A percentile compares a stretch with the other conserved stretches of the same genome.
phyloP scores from a whole-genome alignment of 2,113 vertebrate species.

The Sapayoa aenigma region DNA sequence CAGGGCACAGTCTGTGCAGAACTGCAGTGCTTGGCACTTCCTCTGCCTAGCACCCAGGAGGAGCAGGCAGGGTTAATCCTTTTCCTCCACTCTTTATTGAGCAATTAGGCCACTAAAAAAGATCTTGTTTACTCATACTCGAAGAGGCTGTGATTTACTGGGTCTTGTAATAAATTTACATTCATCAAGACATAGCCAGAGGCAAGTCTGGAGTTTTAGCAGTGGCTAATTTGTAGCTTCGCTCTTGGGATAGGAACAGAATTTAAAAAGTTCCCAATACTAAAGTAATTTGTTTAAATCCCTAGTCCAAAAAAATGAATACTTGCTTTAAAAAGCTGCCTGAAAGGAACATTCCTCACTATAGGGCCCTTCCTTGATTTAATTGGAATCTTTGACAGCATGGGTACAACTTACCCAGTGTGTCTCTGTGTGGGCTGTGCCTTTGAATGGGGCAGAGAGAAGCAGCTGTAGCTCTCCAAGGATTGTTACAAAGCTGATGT shows the following conservation, averaged over 20 bases:
- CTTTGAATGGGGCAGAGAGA: not conserved
- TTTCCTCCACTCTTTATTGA: not conserved
- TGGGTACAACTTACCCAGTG: not conserved
- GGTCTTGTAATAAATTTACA: conserved; percentile 2
- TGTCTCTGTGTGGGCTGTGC: not conserved
- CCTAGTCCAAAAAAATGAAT: not conserved
- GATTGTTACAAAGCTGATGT: not conserved
- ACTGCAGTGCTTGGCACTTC: not conserved
- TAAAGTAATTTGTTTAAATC: not conserved
- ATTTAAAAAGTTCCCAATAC: not conserved
- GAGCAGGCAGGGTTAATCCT: not conserved
- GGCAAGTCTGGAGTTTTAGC: conserved; percentile 6
- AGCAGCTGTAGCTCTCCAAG: not conserved
- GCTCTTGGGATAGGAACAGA: not conserved
- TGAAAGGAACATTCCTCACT: not conserved
- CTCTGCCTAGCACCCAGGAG: not conserved
- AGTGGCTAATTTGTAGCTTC: conserved; percentile 5
- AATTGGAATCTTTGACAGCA: not conserved
- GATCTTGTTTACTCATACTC: conserved; percentile 7
- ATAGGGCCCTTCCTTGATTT: not conserved
- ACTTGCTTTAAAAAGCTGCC: not conserved
- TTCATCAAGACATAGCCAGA: not conserved
- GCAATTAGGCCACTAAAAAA: conserved; percentile 7
- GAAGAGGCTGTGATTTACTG: not conserved
- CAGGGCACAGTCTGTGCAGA: not conserved